These are phyloP conservation scores for Galagoides demidoff DNA, from an alignment of 2,797 vertebrate genomes.

Conservation along the genomic window DNA sequence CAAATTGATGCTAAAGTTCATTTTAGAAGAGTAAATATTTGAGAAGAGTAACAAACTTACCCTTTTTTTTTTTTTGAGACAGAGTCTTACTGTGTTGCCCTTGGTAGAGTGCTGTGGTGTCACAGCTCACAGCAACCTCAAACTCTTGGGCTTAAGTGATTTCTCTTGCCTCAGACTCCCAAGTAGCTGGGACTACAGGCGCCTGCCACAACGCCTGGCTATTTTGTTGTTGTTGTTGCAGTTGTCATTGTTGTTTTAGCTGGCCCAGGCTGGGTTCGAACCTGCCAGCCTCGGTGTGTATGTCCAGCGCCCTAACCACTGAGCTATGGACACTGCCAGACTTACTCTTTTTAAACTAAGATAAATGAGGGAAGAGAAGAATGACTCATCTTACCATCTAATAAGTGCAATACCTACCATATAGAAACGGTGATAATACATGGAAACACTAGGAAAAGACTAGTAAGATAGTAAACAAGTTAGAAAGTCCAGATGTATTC, in stretches of 20 bases:
- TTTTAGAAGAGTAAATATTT: constrained; percentile 34
- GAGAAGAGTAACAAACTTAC: neutral
- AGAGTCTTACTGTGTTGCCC: too few species aligned
- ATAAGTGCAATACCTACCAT: neutral
- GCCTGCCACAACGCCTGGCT: too few species aligned
- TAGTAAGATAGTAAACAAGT: neutral
- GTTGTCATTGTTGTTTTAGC: too few species aligned
- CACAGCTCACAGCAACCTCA: too few species aligned
- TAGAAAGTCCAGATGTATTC: neutral
- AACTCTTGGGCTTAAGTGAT: too few species aligned
- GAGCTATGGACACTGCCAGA: neutral
- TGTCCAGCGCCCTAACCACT: too few species aligned
- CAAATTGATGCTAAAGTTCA: neutral
- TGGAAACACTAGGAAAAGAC: neutral
- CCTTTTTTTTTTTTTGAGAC: neutral
- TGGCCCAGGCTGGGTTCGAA: too few species aligned
- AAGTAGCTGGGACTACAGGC: too few species aligned
- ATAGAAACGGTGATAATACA: neutral
- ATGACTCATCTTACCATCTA: neutral
- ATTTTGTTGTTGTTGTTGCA: too few species aligned
- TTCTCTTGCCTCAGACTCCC: too few species aligned
- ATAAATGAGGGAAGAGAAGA: neutral
- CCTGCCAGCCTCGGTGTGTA: too few species aligned
- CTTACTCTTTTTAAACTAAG: neutral
- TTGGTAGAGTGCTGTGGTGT: too few species aligned